Conservation (phyloP, 2,113 vertebrate species). For the Lichenostomus cassidix region DNA sequence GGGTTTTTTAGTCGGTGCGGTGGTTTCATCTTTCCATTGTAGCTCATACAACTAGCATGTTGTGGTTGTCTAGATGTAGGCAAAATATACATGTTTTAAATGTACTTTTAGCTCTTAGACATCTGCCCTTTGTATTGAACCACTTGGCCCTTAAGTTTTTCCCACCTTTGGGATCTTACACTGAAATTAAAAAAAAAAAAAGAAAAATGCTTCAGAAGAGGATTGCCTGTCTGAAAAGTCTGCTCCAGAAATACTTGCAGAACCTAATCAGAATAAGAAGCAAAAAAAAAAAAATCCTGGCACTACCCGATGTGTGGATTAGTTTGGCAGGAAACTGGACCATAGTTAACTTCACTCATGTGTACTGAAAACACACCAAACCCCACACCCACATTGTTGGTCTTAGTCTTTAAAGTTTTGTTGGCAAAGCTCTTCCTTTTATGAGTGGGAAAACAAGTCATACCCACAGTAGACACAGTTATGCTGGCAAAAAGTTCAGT, state of each 20-base stretch:
- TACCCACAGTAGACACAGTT: slow-evolving; percentile 24
- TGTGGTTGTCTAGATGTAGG: neutral
- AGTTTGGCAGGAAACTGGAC: slow-evolving; percentile 30
- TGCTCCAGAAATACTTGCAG: neutral
- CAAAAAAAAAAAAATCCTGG: neutral
- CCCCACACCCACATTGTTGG: slow-evolving; percentile 1
- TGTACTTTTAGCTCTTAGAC: neutral
- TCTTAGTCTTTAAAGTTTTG: slow-evolving; percentile 42
- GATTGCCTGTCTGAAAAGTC: neutral
- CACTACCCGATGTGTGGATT: neutral
- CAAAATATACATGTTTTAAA: neutral
- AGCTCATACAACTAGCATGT: neutral
- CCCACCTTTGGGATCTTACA: neutral
- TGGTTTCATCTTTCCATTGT: slow-evolving; percentile 3
- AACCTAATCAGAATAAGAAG: neutral
- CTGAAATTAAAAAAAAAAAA: neutral
- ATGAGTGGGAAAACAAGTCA: slow-evolving; percentile 37
- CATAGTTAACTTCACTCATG: neutral
- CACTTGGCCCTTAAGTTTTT: neutral
- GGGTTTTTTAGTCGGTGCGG: neutral
- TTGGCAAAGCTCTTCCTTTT: slow-evolving; percentile 48
- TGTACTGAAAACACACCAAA: neutral
- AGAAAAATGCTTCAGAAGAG: neutral
- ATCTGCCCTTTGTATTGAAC: neutral
- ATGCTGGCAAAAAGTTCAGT: neutral